Conservation (phyloP, 2,888 invertebrate species). For the Arenicola marina region DNA sequence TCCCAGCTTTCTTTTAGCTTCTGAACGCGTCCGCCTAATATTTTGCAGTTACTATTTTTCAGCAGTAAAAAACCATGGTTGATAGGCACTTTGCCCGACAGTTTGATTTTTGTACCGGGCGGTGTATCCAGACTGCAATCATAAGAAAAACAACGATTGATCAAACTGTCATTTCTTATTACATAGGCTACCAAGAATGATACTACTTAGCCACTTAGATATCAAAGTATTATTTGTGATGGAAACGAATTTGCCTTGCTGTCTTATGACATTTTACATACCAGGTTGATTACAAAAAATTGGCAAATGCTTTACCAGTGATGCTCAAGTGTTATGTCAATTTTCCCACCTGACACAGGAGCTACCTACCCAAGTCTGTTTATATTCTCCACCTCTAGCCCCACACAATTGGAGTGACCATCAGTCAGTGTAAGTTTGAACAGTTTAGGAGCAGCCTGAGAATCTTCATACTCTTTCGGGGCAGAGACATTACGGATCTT, state of each 20-base stretch:
- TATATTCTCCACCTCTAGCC: slow-evolving; percentile 72
- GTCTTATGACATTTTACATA: too few relatives aligned
- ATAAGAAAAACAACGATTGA: too few relatives aligned
- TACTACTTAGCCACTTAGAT: too few relatives aligned
- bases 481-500: slow-evolving; percentile 86
- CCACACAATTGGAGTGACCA: slow-evolving; percentile 78
- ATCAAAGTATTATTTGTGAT: too few relatives aligned
- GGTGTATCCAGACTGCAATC: slow-evolving; percentile 74
- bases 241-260: too few relatives aligned
- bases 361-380: slow-evolving; percentile 64
- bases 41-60: slow-evolving; percentile 70
- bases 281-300: too few relatives aligned
- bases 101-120: slow-evolving; percentile 82
- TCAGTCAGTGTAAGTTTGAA: slow-evolving; percentile 83
- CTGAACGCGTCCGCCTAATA: slow-evolving; percentile 84
- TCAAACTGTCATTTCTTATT: too few relatives aligned
- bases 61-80: slow-evolving; percentile 78
- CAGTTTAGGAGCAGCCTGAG: slow-evolving; percentile 74
- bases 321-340: too few relatives aligned
- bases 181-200: too few relatives aligned
- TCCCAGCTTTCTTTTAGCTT: slow-evolving; percentile 85
- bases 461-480: slow-evolving; percentile 86
- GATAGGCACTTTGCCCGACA: slow-evolving; percentile 67
- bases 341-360: too few relatives aligned
- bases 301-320: too few relatives aligned